Evolutionary conservation across 1,140 invertebrate genomes (phyloP), one percentile per base, ranked within the genome.

Genomic region (Subanguina moxae): DNA sequence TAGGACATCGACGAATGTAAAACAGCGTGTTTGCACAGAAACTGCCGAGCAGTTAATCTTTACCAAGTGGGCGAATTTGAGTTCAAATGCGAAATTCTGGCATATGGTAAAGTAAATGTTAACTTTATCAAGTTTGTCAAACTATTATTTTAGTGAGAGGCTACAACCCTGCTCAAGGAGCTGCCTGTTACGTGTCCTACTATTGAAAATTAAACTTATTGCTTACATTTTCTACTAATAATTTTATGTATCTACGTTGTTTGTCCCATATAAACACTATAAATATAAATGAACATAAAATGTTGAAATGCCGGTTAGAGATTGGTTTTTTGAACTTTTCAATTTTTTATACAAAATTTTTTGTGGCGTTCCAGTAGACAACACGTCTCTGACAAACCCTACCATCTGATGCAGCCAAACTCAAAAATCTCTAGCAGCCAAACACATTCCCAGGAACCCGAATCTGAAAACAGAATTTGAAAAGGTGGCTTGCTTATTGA

Each of bases 1-100:
- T 19, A 73, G 73, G 74, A 76, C 52, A 76, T 76, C 21, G 74
- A 76, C 46, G 75, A 76, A 61, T 76, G 74, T 57, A 76, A 76
- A 61, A 45, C 76, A n/a, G 74, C 74, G 5, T 76, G 74, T 75
- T 28, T 76, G 7, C 70, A 70, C 30, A 62, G 70, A 43, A 72
- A 76, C 28, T 76, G 74, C 45, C 28, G 46, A 42, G 74, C 74
- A 19, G 74, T 76, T n/a, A 76, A 76, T 59, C 62, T 76, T 1
- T 76, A 56, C 58, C 76, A 76, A 42, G 19, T 78, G 9, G 76
- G 76, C 25, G 74, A 76, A 63, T 75, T 77, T 62, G 52, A 78
- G 65, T 76, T 76, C 56, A 76, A 76, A 67, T 76, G 74, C 28
- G 74, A 76, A 62, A 76, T 76, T 57, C 65, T 76, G 15, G 74